Evolutionary conservation across 2,888 invertebrate genomes (phyloP).

Genomic region (Julus scandinavius): DNA sequence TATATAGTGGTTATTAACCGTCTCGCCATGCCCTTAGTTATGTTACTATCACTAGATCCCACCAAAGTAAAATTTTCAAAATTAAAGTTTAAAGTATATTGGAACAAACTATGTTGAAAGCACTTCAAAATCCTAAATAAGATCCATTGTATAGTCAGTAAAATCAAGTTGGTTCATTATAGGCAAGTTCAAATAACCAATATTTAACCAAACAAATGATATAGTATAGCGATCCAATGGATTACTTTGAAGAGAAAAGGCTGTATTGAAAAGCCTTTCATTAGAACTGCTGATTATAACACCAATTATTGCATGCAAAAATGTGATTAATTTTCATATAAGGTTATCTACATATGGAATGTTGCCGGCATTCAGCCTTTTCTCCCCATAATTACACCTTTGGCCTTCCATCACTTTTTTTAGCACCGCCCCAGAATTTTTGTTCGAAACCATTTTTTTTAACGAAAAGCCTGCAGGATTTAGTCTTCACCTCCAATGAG

Average conservation of each 20-base stretch:
- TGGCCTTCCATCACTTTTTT: constrained; percentile 6
- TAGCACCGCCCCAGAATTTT: constrained; percentile 14
- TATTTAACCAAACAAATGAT: neutral
- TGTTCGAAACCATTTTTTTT: neutral
- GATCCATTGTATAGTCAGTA: too few relatives aligned
- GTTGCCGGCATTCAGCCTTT: constrained; percentile 24
- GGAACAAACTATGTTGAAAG: too few relatives aligned
- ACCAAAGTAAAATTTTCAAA: too few relatives aligned
- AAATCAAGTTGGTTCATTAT: too few relatives aligned
- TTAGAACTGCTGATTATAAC: neutral
- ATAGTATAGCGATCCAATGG: neutral
- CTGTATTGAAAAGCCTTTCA: neutral
- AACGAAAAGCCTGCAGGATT: neutral
- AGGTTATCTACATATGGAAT: constrained; percentile 16
- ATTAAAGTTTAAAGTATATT: too few relatives aligned
- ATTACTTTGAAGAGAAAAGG: neutral
- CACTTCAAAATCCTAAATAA: too few relatives aligned
- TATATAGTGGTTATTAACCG: neutral
- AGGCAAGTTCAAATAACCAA: too few relatives aligned
- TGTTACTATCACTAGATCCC: too few relatives aligned
- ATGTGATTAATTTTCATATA: constrained; percentile 11
- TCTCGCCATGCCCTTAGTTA: too few relatives aligned
- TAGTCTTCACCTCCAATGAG: neutral
- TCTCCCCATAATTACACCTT: constrained; percentile 39
- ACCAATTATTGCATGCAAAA: constrained; percentile 3